Evolutionary conservation across 2,888 invertebrate species (phyloP).

Genomic region (Platerodrilus igneus): DNA sequence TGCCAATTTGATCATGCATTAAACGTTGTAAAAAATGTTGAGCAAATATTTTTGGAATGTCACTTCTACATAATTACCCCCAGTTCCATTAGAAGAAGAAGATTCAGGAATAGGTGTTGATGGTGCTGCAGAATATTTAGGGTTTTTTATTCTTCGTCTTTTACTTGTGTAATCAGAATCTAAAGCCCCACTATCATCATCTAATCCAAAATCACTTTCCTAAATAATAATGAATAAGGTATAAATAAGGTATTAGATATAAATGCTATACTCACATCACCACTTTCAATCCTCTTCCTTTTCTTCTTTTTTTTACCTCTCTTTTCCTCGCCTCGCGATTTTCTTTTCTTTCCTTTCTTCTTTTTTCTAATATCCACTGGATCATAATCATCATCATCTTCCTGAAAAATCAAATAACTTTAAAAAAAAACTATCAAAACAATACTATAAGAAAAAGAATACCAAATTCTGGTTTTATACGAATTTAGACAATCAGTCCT

Average conservation of each 20-base stretch:
- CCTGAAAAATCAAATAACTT: slow-evolving; percentile 42
- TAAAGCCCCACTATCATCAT: slow-evolving; percentile 61
- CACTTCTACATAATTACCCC: too few species aligned
- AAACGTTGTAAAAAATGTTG: too few species aligned
- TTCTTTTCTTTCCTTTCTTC: slow-evolving; percentile 92
- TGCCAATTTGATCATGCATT: too few species aligned
- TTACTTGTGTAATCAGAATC: slow-evolving; percentile 75
- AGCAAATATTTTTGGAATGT: slow-evolving; percentile 12
- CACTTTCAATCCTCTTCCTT: slow-evolving; percentile 89
- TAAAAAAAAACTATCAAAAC: background rate
- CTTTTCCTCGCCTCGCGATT: slow-evolving; percentile 83
- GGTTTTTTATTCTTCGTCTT: slow-evolving; percentile 55
- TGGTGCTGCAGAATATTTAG: slow-evolving; percentile 47
- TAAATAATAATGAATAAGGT: slow-evolving; percentile 37
- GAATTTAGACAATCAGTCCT: too few species aligned
- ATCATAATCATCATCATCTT: slow-evolving; percentile 85
- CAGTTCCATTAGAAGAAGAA: slow-evolving; percentile 46
- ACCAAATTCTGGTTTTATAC: slow-evolving; percentile 11
- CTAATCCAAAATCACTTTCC: slow-evolving; percentile 73
- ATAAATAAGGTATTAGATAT: background rate
- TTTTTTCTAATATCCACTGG: slow-evolving; percentile 80
- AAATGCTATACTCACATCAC: slow-evolving; percentile 55
- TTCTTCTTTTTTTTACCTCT: slow-evolving; percentile 93
- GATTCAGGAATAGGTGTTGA: too few species aligned
- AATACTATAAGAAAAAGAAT: background rate